Percentiles rank a stretch among this genome's conserved stretches.
These are phyloP conservation scores for Neoscelio sp. DNA, from an alignment of 2,888 invertebrate genomes.

Conservation along the genomic window DNA sequence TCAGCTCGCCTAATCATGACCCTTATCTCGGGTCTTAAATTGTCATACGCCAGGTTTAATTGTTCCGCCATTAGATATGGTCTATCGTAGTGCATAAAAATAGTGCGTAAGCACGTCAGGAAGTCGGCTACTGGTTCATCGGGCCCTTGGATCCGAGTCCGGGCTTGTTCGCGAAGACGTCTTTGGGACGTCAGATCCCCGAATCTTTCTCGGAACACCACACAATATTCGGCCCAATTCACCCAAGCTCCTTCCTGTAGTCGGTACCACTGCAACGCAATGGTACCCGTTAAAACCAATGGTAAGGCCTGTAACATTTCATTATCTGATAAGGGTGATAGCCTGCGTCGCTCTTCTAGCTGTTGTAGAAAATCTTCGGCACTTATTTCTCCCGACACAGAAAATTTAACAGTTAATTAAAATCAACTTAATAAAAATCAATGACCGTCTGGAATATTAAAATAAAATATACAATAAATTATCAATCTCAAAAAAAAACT, in stretches of 20 bases:
- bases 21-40: too few species aligned
- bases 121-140: constrained; percentile 6
- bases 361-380: neutral
- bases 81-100: too few species aligned
- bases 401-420: too few species aligned
- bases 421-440: too few species aligned
- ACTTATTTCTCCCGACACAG: too few species aligned
- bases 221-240: constrained; percentile 3
- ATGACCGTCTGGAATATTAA: too few species aligned
- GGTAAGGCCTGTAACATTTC: constrained; percentile 1
- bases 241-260: neutral
- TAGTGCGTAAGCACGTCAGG: neutral
- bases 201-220: constrained; percentile 5
- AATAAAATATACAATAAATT: too few species aligned
- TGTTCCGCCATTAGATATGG: too few species aligned
- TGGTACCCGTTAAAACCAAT: neutral
- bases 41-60: too few species aligned
- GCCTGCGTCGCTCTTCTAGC: neutral
- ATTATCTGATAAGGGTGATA: constrained; percentile 2
- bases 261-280: constrained; percentile 18
- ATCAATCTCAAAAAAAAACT: too few species aligned
- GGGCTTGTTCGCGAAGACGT: constrained; percentile 3
- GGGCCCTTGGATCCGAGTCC: constrained; percentile 13
- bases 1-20: too few species aligned
- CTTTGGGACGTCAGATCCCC: neutral